phyloP scores from a whole-genome alignment of 2,113 vertebrate species.

The Numenius arquata region DNA sequence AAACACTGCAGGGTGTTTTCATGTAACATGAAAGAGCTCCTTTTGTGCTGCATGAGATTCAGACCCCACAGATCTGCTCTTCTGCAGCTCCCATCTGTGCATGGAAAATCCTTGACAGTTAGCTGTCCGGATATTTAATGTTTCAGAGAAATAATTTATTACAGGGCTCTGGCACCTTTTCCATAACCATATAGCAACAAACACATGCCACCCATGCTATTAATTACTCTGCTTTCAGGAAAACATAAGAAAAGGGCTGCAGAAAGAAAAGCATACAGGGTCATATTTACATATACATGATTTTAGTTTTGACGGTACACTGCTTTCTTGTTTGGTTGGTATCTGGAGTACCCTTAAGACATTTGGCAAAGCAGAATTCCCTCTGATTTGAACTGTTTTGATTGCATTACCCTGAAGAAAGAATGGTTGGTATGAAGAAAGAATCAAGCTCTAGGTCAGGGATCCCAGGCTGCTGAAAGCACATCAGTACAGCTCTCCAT shows the following conservation, averaged over 20 bases:
- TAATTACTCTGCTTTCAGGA: not conserved
- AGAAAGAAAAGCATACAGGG: not conserved
- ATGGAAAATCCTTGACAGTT: slow-evolving; percentile 35
- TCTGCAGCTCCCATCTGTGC: slow-evolving; percentile 49
- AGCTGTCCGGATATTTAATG: slow-evolving; percentile 22
- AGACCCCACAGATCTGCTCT: slow-evolving; percentile 56
- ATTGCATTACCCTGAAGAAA: not conserved
- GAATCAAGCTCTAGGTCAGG: not conserved
- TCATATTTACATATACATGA: not conserved
- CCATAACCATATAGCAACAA: not conserved
- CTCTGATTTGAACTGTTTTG: not conserved
- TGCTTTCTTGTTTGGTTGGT: not conserved
- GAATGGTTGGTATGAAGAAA: not conserved
- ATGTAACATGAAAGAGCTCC: slow-evolving; percentile 57
- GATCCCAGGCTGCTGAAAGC: not conserved
- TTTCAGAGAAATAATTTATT: slow-evolving; percentile 50
- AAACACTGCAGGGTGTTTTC: slow-evolving; percentile 62
- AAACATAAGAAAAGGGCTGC: not conserved
- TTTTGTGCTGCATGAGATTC: slow-evolving; percentile 55
- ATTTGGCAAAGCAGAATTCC: not conserved
- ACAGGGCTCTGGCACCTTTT: slow-evolving; percentile 11
- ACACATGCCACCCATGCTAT: not conserved
- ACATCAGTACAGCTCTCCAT: not conserved
- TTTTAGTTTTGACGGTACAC: not conserved
- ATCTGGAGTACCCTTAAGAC: not conserved